Conservation (phyloP, 2,888 invertebrate genomes). For the Acanthosepion esculentum region DNA sequence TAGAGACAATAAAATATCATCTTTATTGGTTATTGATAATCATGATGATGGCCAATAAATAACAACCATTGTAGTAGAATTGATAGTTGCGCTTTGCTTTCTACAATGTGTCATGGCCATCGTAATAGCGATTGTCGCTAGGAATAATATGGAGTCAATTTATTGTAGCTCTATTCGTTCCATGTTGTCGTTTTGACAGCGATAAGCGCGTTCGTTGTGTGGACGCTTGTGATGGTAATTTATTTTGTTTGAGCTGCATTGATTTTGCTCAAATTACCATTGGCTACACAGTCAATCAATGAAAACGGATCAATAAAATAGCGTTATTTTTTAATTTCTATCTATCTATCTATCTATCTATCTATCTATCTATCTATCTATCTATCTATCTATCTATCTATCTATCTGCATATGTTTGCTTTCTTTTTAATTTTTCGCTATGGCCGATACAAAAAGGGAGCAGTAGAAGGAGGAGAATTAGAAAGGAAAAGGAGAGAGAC, state of each 20-base stretch:
- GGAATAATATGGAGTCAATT: background rate
- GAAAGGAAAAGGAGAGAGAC: too few species aligned
- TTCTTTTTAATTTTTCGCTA: too few species aligned
- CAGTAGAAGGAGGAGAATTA: too few species aligned
- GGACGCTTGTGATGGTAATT: background rate
- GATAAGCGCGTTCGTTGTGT: background rate
- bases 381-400: too few species aligned
- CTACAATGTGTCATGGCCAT: background rate
- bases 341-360: background rate
- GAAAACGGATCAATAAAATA: background rate
- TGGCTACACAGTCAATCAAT: slow-evolving; percentile 33
- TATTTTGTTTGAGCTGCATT: background rate
- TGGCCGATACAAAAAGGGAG: too few species aligned
- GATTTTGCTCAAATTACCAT: background rate
- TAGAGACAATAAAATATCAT: too few species aligned
- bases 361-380: too few species aligned
- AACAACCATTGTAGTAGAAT: too few species aligned
- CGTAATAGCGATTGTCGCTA: background rate
- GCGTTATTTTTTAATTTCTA: background rate
- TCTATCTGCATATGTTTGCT: too few species aligned
- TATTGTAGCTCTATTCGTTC: background rate
- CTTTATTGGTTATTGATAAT: too few species aligned
- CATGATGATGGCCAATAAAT: too few species aligned
- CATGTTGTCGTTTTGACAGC: background rate
- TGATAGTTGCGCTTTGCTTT: background rate